Base-by-base conservation (phyloP, 2,888 invertebrate genomes). In the Synergus itoensis region DNA sequence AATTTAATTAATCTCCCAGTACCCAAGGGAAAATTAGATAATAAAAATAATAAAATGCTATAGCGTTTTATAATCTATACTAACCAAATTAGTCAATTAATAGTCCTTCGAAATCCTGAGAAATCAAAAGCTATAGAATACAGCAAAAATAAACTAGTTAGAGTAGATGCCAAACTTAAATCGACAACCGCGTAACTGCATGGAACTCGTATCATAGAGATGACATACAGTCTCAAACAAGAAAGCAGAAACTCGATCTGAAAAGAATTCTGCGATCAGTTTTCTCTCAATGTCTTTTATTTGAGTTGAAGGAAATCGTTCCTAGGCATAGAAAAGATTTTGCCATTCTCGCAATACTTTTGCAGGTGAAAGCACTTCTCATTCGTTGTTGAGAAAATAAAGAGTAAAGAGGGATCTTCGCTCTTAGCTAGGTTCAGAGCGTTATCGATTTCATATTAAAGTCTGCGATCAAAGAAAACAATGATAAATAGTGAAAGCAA, bases 231-330 rank as follows among this genome's bases (percentile, higher is more conserved):
- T 12, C 16, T 73, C 36, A 53, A 53, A 36, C 21, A 53, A 73
- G 48, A 53, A 53, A 53, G 5, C 16, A 53, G 28, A 48, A 73
- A 53, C 48, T 53, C n/a, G 36, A 73, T 53, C 40, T 69, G 69
- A 69, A 28, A 73, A 73, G 73, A 73, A 73, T 53, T 36, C 45
- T 73, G 36, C 36, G 12, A 73, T 73, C 73, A 48, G 36, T 73
- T 53, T 73, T 53, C 53, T 53, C 53, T 21, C 16, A 53, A 53
- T 16, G 11, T 40, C 36, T 73, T 73, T 53, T 48, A 53, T 53
- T 73, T 73, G 73, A 73, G 73, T 73, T 73, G 36, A 73, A n/a
- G 48, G 69, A 53, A 53, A 73, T 73, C 48, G 53, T 48, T 53
- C 4, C 16, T 73, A 73, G n/a, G 48, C 36, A 53, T 53, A 73